Evolutionary conservation across 1,140 invertebrate genomes (phyloP).

Genomic region (Stenopsyche tienmushanensis): DNA sequence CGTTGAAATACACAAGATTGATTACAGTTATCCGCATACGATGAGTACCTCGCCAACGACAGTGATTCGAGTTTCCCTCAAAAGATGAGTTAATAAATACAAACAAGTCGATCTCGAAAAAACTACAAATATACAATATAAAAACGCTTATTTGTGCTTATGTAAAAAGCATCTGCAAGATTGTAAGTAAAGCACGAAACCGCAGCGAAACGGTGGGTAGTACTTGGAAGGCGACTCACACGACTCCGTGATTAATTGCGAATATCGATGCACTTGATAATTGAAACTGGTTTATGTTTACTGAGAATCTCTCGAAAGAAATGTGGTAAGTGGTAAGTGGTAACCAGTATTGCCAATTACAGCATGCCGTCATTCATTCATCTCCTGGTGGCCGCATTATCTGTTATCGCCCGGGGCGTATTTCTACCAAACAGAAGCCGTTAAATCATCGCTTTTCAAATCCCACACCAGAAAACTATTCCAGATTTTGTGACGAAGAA

Average conservation of each 20-base stretch:
- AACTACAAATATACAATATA: too few species aligned
- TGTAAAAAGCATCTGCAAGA: too few species aligned
- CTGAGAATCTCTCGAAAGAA: constrained; percentile 12
- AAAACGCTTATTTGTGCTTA: too few species aligned
- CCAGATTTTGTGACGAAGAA: background rate
- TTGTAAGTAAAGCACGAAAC: too few species aligned
- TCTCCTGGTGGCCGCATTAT: constrained; percentile 16
- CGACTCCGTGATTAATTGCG: constrained; percentile 7
- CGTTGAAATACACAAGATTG: too few species aligned
- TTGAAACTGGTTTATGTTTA: constrained; percentile 14
- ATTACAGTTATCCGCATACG: too few species aligned
- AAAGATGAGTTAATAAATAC: too few species aligned
- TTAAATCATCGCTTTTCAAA: background rate
- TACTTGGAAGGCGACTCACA: too few species aligned
- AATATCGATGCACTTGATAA: constrained; percentile 17
- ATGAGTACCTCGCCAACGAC: too few species aligned
- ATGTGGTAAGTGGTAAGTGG: constrained; percentile 5
- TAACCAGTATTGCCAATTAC: constrained; percentile 18
- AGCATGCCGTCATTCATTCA: constrained; percentile 15
- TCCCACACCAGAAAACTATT: background rate
- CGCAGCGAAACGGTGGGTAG: too few species aligned
- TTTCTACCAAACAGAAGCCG: background rate
- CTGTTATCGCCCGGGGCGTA: background rate
- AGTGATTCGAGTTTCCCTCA: too few species aligned
- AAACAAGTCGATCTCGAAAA: too few species aligned